A percentile compares a stretch with the other conserved stretches of the same genome.
phyloP scores from a whole-genome alignment of 2,797 vertebrate genomes.

The Pogoniulus pusillus region DNA sequence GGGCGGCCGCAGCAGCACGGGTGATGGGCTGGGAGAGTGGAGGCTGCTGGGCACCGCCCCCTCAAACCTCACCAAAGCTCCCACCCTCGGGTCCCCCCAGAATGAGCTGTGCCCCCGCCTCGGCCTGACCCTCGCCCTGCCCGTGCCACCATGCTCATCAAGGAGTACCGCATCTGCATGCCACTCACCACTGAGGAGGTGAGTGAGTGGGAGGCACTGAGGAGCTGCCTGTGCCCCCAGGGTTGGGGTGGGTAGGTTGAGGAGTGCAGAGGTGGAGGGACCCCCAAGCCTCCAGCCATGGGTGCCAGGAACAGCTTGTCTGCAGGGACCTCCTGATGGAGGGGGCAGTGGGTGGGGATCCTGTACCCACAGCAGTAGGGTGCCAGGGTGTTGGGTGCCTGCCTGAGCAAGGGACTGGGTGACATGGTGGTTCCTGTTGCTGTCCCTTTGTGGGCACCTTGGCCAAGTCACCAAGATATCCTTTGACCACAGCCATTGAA shows the following conservation, averaged over 20 bases:
- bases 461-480: fast-evolving
- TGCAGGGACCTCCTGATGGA: background rate
- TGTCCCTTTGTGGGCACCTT: fast-evolving
- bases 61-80: background rate
- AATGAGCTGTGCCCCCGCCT: background rate
- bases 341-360: background rate
- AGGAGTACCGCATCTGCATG: conserved; percentile 95
- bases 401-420: background rate
- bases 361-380: background rate
- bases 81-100: background rate
- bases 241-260: background rate
- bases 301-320: background rate
- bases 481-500: fast-evolving
- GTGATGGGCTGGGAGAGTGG: background rate
- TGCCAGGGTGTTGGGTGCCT: background rate
- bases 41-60: background rate
- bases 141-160: conserved; percentile 84
- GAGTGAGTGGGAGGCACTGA: conserved; percentile 45
- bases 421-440: fast-evolving
- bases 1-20: background rate
- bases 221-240: no score
- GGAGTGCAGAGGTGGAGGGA: background rate
- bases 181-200: conserved; percentile 94
- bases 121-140: background rate
- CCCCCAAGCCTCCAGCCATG: background rate